Conservation (phyloP, 2,113 vertebrate species). For the Polypterus bichir region DNA sequence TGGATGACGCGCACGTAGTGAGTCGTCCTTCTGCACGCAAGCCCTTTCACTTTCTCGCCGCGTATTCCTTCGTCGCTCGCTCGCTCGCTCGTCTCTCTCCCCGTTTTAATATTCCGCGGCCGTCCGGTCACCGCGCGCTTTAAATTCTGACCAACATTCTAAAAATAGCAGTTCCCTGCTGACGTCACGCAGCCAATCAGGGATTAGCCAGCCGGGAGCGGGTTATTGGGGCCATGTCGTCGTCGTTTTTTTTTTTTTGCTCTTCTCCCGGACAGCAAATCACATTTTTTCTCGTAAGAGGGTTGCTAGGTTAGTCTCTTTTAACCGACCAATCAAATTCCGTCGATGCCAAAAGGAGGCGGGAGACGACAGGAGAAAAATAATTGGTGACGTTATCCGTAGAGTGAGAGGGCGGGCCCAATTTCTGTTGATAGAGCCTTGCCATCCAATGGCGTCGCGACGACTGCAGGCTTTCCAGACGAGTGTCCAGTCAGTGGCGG, state of each 20-base stretch:
- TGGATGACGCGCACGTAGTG: too few relatives aligned
- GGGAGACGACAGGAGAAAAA: conserved; percentile 29
- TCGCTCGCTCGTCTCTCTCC: too few relatives aligned
- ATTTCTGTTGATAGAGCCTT: conserved; percentile 18
- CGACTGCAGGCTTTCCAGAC: too few relatives aligned
- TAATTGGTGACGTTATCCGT: conserved; percentile 30
- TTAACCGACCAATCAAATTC: conserved; percentile 23
- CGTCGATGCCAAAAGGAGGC: conserved; percentile 6
- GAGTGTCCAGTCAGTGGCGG: too few relatives aligned
- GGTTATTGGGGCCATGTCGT: conserved; percentile 21
- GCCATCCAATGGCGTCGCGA: conserved; percentile 21
- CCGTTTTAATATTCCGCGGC: conserved; percentile 16
- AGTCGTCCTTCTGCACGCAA: too few relatives aligned
- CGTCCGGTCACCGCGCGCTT: conserved; percentile 30
- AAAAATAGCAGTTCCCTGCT: conserved; percentile 41
- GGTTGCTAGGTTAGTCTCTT: conserved; percentile 21
- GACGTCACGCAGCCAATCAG: conserved; percentile 42
- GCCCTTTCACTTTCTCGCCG: too few relatives aligned
- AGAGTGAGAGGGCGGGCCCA: conserved; percentile 20
- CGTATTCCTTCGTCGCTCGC: too few relatives aligned
- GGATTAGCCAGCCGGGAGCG: conserved; percentile 26
- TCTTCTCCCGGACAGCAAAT: conserved; percentile 25
- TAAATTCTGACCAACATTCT: conserved; percentile 45
- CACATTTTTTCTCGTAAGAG: conserved; percentile 9
- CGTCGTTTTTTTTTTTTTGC: conserved; percentile 1